A percentile compares a stretch with the other conserved stretches of the same genome.
phyloP scores from a whole-genome alignment of 1,140 invertebrate genomes.

The Musca vetustissima region DNA sequence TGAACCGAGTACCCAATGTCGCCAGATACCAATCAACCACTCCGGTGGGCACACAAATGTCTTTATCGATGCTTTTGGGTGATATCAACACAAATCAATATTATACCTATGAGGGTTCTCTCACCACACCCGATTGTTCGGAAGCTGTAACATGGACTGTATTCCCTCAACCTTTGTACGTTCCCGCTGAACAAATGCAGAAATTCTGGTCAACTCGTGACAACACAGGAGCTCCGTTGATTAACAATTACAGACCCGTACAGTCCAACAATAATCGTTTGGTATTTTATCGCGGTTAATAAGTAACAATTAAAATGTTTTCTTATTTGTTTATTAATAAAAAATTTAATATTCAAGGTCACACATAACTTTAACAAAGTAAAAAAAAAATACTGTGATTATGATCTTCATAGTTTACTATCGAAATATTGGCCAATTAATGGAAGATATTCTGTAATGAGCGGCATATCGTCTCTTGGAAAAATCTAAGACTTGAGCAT shows the following conservation, averaged over 20 bases:
- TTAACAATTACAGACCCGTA: slow-evolving; percentile 39
- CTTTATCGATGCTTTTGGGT: slow-evolving; percentile 34
- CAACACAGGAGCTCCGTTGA: slow-evolving; percentile 26
- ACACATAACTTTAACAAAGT: too few relatives aligned
- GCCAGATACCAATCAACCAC: background rate
- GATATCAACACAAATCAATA: slow-evolving; percentile 34
- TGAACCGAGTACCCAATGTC: slow-evolving; percentile 8
- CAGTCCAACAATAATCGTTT: slow-evolving; percentile 60
- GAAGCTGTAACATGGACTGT: slow-evolving; percentile 48
- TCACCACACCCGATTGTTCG: slow-evolving; percentile 66
- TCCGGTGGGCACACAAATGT: slow-evolving; percentile 17
- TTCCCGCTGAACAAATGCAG: slow-evolving; percentile 33
- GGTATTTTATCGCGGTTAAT: slow-evolving; percentile 58
- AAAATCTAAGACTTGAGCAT: too few relatives aligned
- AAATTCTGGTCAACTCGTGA: slow-evolving; percentile 39
- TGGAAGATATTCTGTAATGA: too few relatives aligned
- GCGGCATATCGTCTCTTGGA: too few relatives aligned
- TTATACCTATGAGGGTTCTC: slow-evolving; percentile 62
- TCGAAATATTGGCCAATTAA: too few relatives aligned
- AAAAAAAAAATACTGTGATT: too few relatives aligned
- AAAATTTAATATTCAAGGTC: too few relatives aligned
- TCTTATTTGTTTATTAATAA: too few relatives aligned
- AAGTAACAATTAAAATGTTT: too few relatives aligned
- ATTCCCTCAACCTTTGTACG: slow-evolving; percentile 33
- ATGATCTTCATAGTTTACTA: too few relatives aligned